Conservation (phyloP, 2,797 vertebrate species). For the Crypturellus tataupa region DNA sequence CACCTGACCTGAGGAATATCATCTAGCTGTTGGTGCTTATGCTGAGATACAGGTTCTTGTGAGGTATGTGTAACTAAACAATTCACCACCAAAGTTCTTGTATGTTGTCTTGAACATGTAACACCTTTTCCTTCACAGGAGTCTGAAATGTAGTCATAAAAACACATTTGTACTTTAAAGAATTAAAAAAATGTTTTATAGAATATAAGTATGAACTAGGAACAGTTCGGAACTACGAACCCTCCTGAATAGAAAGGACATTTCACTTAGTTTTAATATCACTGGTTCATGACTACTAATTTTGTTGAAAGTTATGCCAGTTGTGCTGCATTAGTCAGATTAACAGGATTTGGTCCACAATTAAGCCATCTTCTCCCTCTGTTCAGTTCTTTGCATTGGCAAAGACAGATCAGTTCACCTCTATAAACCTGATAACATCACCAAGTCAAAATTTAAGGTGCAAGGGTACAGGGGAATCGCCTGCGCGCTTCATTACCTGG, state of each 20-base stretch:
- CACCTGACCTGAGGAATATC: not conserved
- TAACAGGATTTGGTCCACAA: not conserved
- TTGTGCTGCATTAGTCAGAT: not conserved
- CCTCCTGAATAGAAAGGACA: not conserved
- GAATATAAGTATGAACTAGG: not conserved
- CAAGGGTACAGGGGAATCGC: not conserved
- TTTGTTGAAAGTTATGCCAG: not conserved
- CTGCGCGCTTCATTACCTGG: not conserved
- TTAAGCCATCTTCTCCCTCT: not conserved
- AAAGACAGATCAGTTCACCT: not conserved
- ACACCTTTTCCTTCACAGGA: not conserved
- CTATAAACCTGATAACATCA: not conserved
- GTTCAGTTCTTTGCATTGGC: not conserved
- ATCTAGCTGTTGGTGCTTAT: not conserved
- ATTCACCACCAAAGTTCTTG: not conserved
- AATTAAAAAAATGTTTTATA: not conserved
- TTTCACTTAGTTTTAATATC: not conserved
- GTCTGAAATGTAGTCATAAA: not conserved
- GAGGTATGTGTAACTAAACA: not conserved
- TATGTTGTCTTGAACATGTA: not conserved
- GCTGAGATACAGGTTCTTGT: not conserved
- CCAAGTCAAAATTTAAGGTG: conserved; percentile 2
- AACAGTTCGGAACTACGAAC: not conserved
- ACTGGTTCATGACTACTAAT: not conserved
- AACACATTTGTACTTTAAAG: not conserved